These are phyloP conservation scores for Linyphia triangularis DNA, from an alignment of 2,888 invertebrate species.

Conservation along the genomic window DNA sequence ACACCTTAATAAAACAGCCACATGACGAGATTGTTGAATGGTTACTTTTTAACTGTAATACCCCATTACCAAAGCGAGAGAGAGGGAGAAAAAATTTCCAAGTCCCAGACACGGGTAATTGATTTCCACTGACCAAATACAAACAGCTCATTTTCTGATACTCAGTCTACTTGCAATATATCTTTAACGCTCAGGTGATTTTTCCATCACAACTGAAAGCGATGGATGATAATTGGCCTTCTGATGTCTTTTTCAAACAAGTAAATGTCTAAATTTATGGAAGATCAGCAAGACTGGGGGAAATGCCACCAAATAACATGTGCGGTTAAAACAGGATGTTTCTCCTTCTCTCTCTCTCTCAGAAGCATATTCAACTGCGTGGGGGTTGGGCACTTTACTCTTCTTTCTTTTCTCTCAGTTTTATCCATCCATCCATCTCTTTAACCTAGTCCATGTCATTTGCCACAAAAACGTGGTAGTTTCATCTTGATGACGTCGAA, in stretches of 20 bases:
- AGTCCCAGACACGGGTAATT: no score
- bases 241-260: not conserved
- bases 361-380: conserved; percentile 61
- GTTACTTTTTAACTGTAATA: no score
- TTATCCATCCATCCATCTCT: not conserved
- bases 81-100: no score
- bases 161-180: not conserved
- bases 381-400: conserved; percentile 16
- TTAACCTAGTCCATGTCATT: not conserved
- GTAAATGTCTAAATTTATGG: not conserved
- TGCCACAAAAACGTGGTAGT: conserved; percentile 27
- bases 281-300: not conserved
- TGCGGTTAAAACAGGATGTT: conserved; percentile 63
- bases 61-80: no score
- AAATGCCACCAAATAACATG: not conserved
- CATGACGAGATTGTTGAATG: no score
- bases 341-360: not conserved
- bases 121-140: not conserved
- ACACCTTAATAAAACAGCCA: no score
- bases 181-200: not conserved
- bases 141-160: not conserved
- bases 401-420: not conserved
- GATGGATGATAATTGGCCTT: not conserved
- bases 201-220: not conserved
- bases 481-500: conserved; percentile 50